Evolutionary conservation across 30 jellyfish, hydroid and myxozoan species (phyloP), one percentile per base, ranked within the genome.

Genomic region (Chironex yamaguchii): DNA sequence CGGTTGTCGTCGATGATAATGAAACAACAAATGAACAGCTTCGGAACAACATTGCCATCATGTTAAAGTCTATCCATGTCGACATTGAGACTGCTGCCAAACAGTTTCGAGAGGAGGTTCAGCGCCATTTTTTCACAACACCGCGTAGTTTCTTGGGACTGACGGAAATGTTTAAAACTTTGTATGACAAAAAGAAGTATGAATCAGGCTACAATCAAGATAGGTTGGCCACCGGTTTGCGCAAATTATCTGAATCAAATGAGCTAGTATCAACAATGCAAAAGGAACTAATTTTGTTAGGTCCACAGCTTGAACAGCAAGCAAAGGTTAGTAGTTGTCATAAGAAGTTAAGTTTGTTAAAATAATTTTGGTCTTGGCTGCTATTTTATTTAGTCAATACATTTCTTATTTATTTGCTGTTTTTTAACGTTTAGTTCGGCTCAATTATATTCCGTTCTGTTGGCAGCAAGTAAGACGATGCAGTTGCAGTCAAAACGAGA

Each of bases 191-290:
- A 76, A 81, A 71, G 86, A 68, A 63, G 33, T 21, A 24, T 32
- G 86, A 92, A 52, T 54, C 48, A 24, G 89, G 35, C 22, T 86
- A 66, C 48, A 87, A 86, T 25, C 64, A 51, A 30, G 51, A 62
- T 17, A 73, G 98, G 21, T 64, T 92, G 67, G 29, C 81, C 4
- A 72, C 86, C 9, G 98, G 98, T 22, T 34, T 92, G 30, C 24
- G 80, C 21, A 92, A 92, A 52, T 83, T 92, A 23, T 93, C 90
- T 12, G 92, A 92, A 48, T 71, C 98, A 21, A 92, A 92, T 48
- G 95, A 81, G 23, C 30, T 71, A 67, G 96, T 92, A 21, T 36
- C 52, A 26, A 88, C 79, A 14, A 92, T 92, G 98, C 62, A 92
- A 50, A 88, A 73, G 31, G 95, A 92, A 11, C 70, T 92, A 30